Percentiles rank a stretch among this genome's conserved stretches.
phyloP scores from a whole-genome alignment of 1,140 invertebrate genomes.

The Pseudomyrmex cubaensis region DNA sequence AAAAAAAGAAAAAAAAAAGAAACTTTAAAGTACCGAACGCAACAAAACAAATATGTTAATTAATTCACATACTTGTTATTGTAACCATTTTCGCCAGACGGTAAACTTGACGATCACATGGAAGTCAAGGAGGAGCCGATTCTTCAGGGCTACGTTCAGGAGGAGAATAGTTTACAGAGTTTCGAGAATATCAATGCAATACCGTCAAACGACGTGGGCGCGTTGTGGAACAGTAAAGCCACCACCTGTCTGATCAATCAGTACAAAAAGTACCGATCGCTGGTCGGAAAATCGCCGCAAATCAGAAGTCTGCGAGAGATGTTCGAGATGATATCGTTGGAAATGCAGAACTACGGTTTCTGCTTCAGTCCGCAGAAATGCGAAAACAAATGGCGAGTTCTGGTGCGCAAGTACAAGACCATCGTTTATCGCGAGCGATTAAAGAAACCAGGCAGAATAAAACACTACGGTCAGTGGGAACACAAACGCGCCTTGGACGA shows the following conservation, averaged over 20 bases:
- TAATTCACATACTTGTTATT: constrained; percentile 10
- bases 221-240: constrained; percentile 79
- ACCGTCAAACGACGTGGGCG: constrained; percentile 66
- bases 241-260: constrained; percentile 79
- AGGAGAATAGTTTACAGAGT: constrained; percentile 67
- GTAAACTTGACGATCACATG: constrained; percentile 47
- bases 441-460: constrained; percentile 78
- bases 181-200: constrained; percentile 59
- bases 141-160: constrained; percentile 63
- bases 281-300: constrained; percentile 78
- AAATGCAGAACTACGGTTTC: constrained; percentile 80
- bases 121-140: constrained; percentile 76
- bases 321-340: constrained; percentile 80
- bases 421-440: constrained; percentile 75
- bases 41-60: too few species aligned
- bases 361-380: constrained; percentile 79
- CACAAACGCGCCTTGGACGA: constrained; percentile 78
- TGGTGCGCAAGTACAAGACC: constrained; percentile 80
- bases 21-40: too few species aligned
- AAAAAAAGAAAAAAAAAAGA: too few species aligned
- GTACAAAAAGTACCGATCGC: constrained; percentile 79
- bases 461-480: constrained; percentile 79
- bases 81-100: constrained; percentile 55
- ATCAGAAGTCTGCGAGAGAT: constrained; percentile 80
- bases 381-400: constrained; percentile 80